Percentiles rank a stretch among this genome's conserved stretches.
Evolutionary conservation across 1,140 invertebrate genomes (phyloP).

Genomic region (Coptotermes formosanus): DNA sequence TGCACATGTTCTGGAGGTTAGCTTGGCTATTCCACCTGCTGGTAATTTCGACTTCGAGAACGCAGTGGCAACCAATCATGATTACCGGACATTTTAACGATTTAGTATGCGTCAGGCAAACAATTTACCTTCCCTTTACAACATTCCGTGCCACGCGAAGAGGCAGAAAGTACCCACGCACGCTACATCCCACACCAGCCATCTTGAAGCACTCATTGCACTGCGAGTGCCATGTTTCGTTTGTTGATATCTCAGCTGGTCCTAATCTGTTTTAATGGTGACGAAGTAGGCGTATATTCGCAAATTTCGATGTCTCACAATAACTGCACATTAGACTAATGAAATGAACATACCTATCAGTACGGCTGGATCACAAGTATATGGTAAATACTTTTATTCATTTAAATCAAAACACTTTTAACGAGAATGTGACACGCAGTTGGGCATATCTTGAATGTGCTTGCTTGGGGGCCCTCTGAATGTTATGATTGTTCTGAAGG

Average conservation of each 20-base stretch:
- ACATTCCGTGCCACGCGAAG: background rate
- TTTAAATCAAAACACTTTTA: background rate
- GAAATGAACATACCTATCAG: constrained; percentile 26
- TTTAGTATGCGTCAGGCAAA: too few relatives aligned
- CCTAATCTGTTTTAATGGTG: background rate
- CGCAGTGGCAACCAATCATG: too few relatives aligned
- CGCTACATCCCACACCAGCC: background rate
- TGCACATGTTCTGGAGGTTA: too few relatives aligned
- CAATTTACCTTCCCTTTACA: background rate
- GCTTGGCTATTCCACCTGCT: too few relatives aligned
- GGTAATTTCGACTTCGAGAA: too few relatives aligned
- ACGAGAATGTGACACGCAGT: background rate
- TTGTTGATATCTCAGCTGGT: background rate
- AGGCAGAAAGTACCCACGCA: background rate
- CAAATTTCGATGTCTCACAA: constrained; percentile 12
- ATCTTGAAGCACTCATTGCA: background rate
- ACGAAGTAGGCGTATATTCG: constrained; percentile 14
- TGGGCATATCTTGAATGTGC: constrained; percentile 14
- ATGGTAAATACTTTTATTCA: constrained; percentile 23
- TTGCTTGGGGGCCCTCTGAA: constrained; percentile 28
- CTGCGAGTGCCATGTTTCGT: background rate
- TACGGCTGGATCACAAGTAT: constrained; percentile 25
- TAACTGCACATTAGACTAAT: background rate
- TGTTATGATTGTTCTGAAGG: background rate
- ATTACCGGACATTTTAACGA: too few relatives aligned